Evolutionary conservation across 92 coral and sea anemone genomes (phyloP).

Genomic region (Phenganax marumi): DNA sequence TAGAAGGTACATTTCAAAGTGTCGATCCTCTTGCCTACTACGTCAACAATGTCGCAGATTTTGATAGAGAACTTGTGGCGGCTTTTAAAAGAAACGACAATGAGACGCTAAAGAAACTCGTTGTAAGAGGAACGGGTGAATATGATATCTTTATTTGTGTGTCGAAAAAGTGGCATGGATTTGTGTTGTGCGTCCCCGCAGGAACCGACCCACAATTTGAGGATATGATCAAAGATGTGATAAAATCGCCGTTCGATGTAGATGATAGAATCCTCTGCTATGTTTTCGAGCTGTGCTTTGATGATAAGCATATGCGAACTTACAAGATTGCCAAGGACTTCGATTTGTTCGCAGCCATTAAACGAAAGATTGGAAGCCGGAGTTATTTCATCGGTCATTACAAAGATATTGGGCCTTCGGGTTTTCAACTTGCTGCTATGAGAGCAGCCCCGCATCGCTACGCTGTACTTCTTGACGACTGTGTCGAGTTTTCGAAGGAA

Average conservation of each 20-base stretch:
- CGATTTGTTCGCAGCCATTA: conserved; percentile 57
- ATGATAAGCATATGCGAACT: conserved; percentile 57
- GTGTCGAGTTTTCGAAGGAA: conserved; percentile 89
- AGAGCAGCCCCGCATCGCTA: conserved; percentile 88
- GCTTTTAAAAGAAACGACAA: conserved; percentile 61
- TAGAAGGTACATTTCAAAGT: conserved; percentile 63
- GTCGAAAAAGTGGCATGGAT: conserved; percentile 66
- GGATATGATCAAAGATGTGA: conserved; percentile 52
- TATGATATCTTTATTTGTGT: conserved; percentile 79
- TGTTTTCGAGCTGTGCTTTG: conserved; percentile 68
- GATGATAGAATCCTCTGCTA: conserved; percentile 63
- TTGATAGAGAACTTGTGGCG: conserved; percentile 58
- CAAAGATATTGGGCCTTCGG: conserved; percentile 57
- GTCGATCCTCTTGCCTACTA: conserved; percentile 79
- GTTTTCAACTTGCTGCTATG: conserved; percentile 71
- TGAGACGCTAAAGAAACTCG: conserved; percentile 46
- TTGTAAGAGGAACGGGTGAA: conserved; percentile 54
- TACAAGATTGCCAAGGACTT: conserved; percentile 71
- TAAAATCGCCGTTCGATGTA: conserved; percentile 65
- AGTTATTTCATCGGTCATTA: conserved; percentile 73
- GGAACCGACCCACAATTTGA: conserved; percentile 39
- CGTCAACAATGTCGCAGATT: conserved; percentile 71
- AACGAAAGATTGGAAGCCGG: conserved; percentile 51
- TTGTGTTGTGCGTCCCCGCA: conserved; percentile 67
- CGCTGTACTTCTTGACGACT: conserved; percentile 70